Conservation (phyloP, 1,140 invertebrate species). For the Orius insidiosus region DNA sequence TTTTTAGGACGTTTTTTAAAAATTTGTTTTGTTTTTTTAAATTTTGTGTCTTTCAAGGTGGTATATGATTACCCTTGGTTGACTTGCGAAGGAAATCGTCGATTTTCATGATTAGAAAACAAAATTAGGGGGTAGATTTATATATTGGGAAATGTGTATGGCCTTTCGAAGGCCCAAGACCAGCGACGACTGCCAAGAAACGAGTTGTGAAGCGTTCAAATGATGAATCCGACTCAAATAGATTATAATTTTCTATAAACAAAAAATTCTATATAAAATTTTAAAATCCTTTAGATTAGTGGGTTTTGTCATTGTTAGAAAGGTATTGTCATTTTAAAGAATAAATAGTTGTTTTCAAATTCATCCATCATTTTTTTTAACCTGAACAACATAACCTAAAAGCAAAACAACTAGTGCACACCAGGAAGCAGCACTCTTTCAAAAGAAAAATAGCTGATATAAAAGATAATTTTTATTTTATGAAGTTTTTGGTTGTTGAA, state of each 20-base stretch:
- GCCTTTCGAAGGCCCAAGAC: conserved; percentile 1
- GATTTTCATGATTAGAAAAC: conserved; percentile 2
- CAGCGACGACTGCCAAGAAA: conserved; percentile 7
- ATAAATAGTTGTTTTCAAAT: no score
- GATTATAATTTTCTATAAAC: conserved; percentile 11
- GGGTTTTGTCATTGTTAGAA: no score
- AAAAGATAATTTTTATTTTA: no score
- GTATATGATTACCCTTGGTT: conserved; percentile 5
- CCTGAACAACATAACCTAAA: no score
- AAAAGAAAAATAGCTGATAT: no score
- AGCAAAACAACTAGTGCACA: no score
- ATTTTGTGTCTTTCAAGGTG: neutral
- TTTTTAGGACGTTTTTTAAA: conserved; percentile 2
- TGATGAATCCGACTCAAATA: conserved; percentile 11
- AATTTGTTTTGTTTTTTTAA: neutral
- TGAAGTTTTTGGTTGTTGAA: no score
- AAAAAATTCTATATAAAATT: neutral
- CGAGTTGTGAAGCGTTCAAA: conserved; percentile 11
- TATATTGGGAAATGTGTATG: conserved; percentile 9
- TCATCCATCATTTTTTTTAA: no score
- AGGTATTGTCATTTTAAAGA: no score
- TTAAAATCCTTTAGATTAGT: neutral
- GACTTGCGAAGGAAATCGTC: neutral
- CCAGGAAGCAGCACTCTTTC: no score
- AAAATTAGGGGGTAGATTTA: conserved; percentile 7